Base-by-base conservation (phyloP, 2,797 vertebrate species). In the Acridotheres tristis region DNA sequence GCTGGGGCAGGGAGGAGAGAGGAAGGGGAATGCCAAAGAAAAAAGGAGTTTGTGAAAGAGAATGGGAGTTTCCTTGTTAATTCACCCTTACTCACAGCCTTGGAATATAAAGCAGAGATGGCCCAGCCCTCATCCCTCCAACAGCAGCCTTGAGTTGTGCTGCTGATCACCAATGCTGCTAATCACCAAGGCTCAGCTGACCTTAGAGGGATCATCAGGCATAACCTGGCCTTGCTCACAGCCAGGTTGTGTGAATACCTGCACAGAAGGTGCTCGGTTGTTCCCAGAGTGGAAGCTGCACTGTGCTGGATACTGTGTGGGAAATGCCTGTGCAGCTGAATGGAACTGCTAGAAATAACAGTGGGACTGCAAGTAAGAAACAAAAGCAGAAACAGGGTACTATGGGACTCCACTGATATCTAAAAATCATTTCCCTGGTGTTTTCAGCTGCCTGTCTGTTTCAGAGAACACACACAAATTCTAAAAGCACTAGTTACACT, bases 391-490 rank as follows among this genome's bases (percentile, higher is more conserved):
- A 90, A 85, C 6, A 78, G 67, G 40, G 42, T 83, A 77, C 77
- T 91, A 66, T 88, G 47, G 34, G 40, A 87, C 34, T 88, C n/a
- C 16, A 38, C 2, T 54, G 67, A 57, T 54, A 75, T 4, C 91
- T 59, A 88, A 50, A 93, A 69, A 85, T 43, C 11, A 94, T 71
- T 88, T 85, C 43, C 83, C 32, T 27, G 47, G 73, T 86, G 92
- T 73, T 96, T 96, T 90, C 75, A 74, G 73, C 40, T 94, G 86
- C 68, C 66, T 48, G 29, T 42, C 65, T 93, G 88, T 94, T 92
- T 90, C 58, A 85, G 79, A 84, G 47, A 96, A 94, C 45, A 83
- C 43, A 85, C 54, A 50, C 27, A 81, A 85, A 71, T 82, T 86
- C 55, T 42, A 92, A 97, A 96, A 90, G 68, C 47, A 69, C 58